Evolutionary conservation across 1,140 invertebrate species (phyloP).

Genomic region (Medauroidea extradentata): DNA sequence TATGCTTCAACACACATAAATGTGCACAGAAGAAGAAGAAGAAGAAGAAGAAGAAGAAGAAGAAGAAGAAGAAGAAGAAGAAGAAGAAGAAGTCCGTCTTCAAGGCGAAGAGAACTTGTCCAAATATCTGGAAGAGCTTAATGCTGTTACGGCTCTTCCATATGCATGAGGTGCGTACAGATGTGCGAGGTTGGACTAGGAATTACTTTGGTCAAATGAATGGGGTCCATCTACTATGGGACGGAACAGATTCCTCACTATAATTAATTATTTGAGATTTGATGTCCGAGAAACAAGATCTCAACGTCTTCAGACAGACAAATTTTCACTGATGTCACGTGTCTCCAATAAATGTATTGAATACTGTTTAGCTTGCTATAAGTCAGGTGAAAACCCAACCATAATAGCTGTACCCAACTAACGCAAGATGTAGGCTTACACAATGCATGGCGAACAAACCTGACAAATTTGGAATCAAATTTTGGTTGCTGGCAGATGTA

Average conservation of each 20-base stretch:
- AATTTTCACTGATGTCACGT: background rate
- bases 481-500: background rate
- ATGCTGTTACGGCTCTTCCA: no score
- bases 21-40: no score
- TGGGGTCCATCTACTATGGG: constrained; percentile 22
- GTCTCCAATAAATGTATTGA: background rate
- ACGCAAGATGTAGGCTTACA: constrained; percentile 19
- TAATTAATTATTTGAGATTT: constrained; percentile 23
- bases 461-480: background rate
- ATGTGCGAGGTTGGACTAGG: no score
- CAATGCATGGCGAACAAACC: background rate
- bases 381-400: background rate
- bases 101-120: no score
- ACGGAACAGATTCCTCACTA: constrained; percentile 22
- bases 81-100: no score
- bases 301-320: background rate
- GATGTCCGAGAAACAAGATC: background rate
- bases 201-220: constrained; percentile 18
- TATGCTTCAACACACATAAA: no score
- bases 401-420: constrained; percentile 39
- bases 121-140: no score
- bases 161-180: no score
- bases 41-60: no score
- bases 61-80: no score
- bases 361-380: background rate